These are phyloP conservation scores for zebrafish (Danio rerio) DNA, from an alignment of 2,113 vertebrate genomes.

Conservation along the genomic window DNA sequence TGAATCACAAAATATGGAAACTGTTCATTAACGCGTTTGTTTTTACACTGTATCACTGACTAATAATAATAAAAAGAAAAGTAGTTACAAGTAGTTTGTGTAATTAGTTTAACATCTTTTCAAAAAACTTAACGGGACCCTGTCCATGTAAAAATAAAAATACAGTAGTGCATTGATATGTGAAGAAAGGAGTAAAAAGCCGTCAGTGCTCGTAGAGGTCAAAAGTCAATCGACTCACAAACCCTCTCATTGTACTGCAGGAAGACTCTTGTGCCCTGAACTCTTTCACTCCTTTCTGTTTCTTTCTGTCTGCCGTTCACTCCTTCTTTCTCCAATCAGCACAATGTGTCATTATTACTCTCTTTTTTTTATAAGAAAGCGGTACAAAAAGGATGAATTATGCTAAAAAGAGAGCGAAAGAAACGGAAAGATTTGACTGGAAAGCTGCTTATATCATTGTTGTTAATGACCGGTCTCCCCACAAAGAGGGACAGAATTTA, in stretches of 20 bases:
- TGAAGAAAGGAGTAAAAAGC: background rate
- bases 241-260: slow-evolving; percentile 67
- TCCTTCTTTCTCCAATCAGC: slow-evolving; percentile 2
- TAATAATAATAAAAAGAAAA: no score
- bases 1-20: no score
- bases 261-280: slow-evolving; percentile 40
- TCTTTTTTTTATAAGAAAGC: background rate
- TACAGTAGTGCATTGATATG: slow-evolving; percentile 15
- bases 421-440: background rate
- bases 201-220: slow-evolving; percentile 27
- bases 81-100: no score
- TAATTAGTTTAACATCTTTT: background rate
- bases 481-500: background rate
- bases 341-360: slow-evolving; percentile 34
- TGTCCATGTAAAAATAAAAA: background rate
- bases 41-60: no score
- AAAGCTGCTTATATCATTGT: background rate
- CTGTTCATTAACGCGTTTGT: no score
- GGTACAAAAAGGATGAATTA: background rate
- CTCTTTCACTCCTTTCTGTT: slow-evolving; percentile 1
- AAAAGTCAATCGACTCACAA: slow-evolving; percentile 62
- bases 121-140: background rate
- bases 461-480: background rate
- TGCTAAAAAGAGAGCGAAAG: background rate
- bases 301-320: background rate